Base-by-base conservation (phyloP, 2,113 vertebrate genomes). In the Lagenorhynchus albirostris region DNA sequence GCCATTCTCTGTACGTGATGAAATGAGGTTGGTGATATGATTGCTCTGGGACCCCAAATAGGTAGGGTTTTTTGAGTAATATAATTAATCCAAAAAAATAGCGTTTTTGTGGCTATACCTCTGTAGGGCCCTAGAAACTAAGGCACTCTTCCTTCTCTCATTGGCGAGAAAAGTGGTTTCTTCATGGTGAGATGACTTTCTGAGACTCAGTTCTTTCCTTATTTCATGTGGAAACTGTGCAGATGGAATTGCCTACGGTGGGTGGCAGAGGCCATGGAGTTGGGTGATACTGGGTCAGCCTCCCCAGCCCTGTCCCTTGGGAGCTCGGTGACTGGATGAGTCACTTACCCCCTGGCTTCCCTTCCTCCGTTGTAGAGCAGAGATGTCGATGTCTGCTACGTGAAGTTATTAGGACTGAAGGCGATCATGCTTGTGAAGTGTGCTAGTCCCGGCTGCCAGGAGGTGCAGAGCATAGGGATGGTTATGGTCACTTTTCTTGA, bases 341-440 rank as follows among this genome's bases (percentile, higher is more conserved):
- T 62, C 25, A 11, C 14, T 23, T 23, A 23, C 18, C 53, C 20
- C 47, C 76, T 79, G 76, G 31, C 76, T 60, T 84, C 26, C 9
- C 62, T 55, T 86, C 65, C 23, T 93, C 11, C 10, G 53, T 29
- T 67, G 3, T 90, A 12, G 84, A 55, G 29, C 17, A 41, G 71
- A 31, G 17, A 14, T 53, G 73, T 62, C 55, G 5, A 25, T 41
- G 15, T n/a, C 1, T 44, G 31, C 53, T 11, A 0, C 1, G 0
- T 26, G 33, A 33, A 60, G 68, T n/a, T 62, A 6, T 7, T 23
- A 36, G 36, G 33, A n/a, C 23, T 1, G 33, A 44, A 12, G 3
- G 29, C 0, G 4, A 5, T 17, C 29, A 5, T 25, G 8, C 15
- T 47, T n/a, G 17, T 41, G 31, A 33, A 36, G 50, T 73, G 3